Conservation (phyloP, 2,113 vertebrate species). For the Ptychochromis oligacanthus region DNA sequence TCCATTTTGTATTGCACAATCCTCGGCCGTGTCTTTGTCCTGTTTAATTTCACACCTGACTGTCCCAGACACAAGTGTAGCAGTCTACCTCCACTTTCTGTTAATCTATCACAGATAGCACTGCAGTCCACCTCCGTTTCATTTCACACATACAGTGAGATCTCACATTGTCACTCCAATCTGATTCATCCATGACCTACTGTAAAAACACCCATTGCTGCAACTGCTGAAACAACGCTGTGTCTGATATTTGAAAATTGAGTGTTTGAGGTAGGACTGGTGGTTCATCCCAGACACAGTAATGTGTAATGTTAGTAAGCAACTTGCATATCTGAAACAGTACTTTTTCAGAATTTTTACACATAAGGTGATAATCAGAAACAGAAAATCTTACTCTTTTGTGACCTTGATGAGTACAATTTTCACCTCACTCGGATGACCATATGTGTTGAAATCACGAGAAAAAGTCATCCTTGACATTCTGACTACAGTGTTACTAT, state of each 20-base stretch:
- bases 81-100: slow-evolving; percentile 48
- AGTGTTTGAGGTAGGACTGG: background rate
- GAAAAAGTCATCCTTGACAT: background rate
- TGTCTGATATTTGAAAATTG: slow-evolving; percentile 26
- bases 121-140: slow-evolving; percentile 30
- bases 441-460: too few species aligned
- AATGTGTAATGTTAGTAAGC: slow-evolving; percentile 8
- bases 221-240: slow-evolving; percentile 17
- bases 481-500: slow-evolving; percentile 8
- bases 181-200: slow-evolving; percentile 46
- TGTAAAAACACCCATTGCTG: slow-evolving; percentile 30
- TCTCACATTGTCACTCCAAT: slow-evolving; percentile 48
- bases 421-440: too few species aligned
- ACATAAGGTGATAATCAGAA: background rate
- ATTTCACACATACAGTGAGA: slow-evolving; percentile 35
- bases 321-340: background rate
- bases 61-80: slow-evolving; percentile 45
- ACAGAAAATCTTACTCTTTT: background rate
- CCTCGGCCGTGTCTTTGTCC: slow-evolving; percentile 60
- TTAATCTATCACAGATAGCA: slow-evolving; percentile 49
- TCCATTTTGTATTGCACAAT: slow-evolving; percentile 51
- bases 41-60: slow-evolving; percentile 83
- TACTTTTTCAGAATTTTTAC: fast-evolving
- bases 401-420: too few species aligned
- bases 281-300: background rate